A percentile compares a stretch with the other conserved stretches of the same genome.
Evolutionary conservation across 2,797 vertebrate genomes (phyloP).

Genomic region (Nannoperca australis): DNA sequence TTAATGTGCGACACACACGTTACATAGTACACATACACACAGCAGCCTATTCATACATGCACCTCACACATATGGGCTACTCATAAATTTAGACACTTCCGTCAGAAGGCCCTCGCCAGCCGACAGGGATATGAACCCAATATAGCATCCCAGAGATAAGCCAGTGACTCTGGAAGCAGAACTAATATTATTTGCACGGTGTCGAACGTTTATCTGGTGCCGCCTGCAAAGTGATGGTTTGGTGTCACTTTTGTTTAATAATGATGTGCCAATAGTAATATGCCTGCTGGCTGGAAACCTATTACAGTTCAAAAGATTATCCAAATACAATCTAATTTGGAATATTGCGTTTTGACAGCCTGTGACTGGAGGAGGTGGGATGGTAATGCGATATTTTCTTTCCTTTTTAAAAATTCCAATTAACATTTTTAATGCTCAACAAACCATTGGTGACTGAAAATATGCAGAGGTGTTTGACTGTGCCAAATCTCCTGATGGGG

Average conservation of each 20-base stretch:
- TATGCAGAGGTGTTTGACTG: conserved; percentile 77
- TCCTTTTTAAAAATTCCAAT: conserved; percentile 85
- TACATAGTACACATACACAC: conserved; percentile 64
- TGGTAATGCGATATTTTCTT: conserved; percentile 83
- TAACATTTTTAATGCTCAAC: conserved; percentile 87
- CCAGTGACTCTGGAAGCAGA: conserved; percentile 87
- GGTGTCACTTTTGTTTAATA: conserved; percentile 91
- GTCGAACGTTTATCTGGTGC: conserved; percentile 88
- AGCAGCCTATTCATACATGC: conserved; percentile 80
- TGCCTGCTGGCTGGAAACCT: conserved; percentile 87
- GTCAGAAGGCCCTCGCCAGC: conserved; percentile 86
- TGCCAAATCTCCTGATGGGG: conserved; percentile 74
- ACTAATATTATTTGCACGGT: conserved; percentile 90
- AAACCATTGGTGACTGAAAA: conserved; percentile 83
- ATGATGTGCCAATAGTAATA: conserved; percentile 90
- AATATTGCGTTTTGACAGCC: conserved; percentile 89
- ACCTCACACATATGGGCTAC: conserved; percentile 82
- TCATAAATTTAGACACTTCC: conserved; percentile 90
- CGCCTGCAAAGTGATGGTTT: conserved; percentile 89
- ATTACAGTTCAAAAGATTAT: conserved; percentile 91
- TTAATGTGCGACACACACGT: conserved; percentile 69
- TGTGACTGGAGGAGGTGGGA: conserved; percentile 85
- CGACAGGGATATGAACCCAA: conserved; percentile 88
- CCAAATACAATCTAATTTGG: conserved; percentile 91
- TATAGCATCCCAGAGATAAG: conserved; percentile 89